Base-by-base conservation (phyloP, 2,113 vertebrate species). In the Bettongia penicillata region DNA sequence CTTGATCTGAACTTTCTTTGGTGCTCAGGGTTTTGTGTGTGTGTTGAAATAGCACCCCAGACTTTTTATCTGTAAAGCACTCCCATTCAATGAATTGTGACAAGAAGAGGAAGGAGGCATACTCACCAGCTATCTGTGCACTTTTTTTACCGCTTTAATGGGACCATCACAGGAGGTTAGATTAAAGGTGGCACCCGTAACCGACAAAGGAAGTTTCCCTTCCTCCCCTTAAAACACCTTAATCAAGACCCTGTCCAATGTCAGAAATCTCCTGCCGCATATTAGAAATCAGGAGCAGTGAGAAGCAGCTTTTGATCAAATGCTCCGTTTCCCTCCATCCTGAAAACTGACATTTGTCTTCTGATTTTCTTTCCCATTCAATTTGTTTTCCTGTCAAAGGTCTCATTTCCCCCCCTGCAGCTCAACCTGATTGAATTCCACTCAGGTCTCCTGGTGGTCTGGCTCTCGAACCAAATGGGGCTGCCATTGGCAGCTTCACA, bases 41-140 rank as follows among this genome's bases (percentile, higher is more conserved):
- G 47, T 53, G 51, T 48, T 90, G 51, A 95, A 97, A 89, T 89
- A 95, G 91, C 0, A n/a, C 49, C 97, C 48, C 52, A 90, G 48
- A 91, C 26, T 26, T 97, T 93, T 96, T 93, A 97, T 95, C 96
- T 96, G 51, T 89, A 91, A 96, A 97, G 51, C 94, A 89, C 61
- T 97, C 53, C 14, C 92, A 84, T 95, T 91, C 95, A 93, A 92
- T 68, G 94, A 93, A 28, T 25, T 90, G 25, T 91, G 96, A 93
- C 51, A 93, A 89, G 89, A 26, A 31, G 84, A 23, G 93, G 91
- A 91, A 95, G n/a, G 37, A 92, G 84, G 28, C 28, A 51, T 61
- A 61, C 91, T 90, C 90, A 89, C 68, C 89, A 68, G 53, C 90
- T 90, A 93, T 90, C 50, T 92, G 24, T 90, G 26, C 52, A 89